Conservation (phyloP, 1,140 invertebrate genomes). For the Cotesia chilonis region DNA sequence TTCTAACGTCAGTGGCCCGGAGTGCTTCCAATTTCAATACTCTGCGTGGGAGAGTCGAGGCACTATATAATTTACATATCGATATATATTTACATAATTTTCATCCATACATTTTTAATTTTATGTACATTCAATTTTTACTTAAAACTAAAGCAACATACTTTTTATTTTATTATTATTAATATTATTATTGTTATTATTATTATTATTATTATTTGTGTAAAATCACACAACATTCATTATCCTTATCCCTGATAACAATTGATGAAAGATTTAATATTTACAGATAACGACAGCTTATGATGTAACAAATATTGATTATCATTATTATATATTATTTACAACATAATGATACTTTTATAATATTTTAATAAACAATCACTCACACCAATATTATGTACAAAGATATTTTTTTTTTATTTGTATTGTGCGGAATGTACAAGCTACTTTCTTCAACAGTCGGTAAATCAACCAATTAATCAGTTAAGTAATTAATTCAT, state of each 20-base stretch:
- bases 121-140: too few species aligned
- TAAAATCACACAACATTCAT: slow-evolving; percentile 12
- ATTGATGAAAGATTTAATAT: slow-evolving; percentile 1
- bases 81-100: too few species aligned
- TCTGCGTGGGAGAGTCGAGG: too few species aligned
- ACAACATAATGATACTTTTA: neutral
- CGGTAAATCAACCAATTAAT: neutral
- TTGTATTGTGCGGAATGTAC: slow-evolving; percentile 26
- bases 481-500: too few species aligned
- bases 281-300: neutral
- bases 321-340: neutral
- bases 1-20: too few species aligned
- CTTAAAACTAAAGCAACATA: too few species aligned
- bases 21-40: too few species aligned
- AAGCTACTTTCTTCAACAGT: slow-evolving; percentile 20
- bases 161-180: too few species aligned
- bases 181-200: neutral
- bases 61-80: too few species aligned
- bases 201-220: neutral
- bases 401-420: slow-evolving; percentile 12
- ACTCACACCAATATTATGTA: slow-evolving; percentile 19
- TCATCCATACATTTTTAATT: too few species aligned
- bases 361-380: too few species aligned
- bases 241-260: neutral
- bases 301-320: neutral